A percentile compares a stretch with the other conserved stretches of the same genome.
phyloP scores from a whole-genome alignment of 2,888 invertebrate species.

The Cosmia pyralina region DNA sequence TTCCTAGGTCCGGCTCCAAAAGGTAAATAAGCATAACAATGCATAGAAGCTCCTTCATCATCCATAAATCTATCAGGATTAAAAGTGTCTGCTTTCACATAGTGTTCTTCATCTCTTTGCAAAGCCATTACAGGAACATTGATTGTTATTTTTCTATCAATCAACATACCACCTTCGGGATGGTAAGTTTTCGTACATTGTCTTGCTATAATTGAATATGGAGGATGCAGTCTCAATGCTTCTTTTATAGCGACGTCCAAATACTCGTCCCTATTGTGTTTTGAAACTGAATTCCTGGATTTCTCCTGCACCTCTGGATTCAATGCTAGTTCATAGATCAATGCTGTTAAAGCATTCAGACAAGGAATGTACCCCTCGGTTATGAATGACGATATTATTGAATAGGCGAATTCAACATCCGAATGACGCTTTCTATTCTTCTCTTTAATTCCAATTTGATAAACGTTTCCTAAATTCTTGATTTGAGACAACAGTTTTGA shows the following conservation, averaged over 20 bases:
- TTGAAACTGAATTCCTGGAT: constrained; percentile 73
- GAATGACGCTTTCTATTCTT: constrained; percentile 70
- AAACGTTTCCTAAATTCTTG: constrained; percentile 73
- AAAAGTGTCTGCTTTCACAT: constrained; percentile 76
- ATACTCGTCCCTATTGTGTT: constrained; percentile 74
- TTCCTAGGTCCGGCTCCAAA: constrained; percentile 86
- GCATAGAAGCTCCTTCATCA: constrained; percentile 69
- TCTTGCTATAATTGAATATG: constrained; percentile 82
- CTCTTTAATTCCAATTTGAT: constrained; percentile 74
- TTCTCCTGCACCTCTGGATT: constrained; percentile 77
- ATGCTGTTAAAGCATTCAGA: constrained; percentile 77
- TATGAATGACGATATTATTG: constrained; percentile 78
- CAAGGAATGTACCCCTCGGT: constrained; percentile 85
- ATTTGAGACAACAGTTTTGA: constrained; percentile 77
- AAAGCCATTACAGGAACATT: constrained; percentile 82
- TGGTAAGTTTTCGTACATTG: constrained; percentile 82
- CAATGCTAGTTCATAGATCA: constrained; percentile 81
- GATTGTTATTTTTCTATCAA: constrained; percentile 82
- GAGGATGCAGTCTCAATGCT: constrained; percentile 82
- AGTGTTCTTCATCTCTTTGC: constrained; percentile 80
- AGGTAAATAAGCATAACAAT: constrained; percentile 80
- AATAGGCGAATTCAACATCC: constrained; percentile 78
- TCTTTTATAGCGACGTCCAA: constrained; percentile 83
- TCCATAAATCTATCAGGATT: constrained; percentile 83
- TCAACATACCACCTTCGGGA: constrained; percentile 76